Conservation (phyloP, 2,113 vertebrate species). For the Ursus arctos region DNA sequence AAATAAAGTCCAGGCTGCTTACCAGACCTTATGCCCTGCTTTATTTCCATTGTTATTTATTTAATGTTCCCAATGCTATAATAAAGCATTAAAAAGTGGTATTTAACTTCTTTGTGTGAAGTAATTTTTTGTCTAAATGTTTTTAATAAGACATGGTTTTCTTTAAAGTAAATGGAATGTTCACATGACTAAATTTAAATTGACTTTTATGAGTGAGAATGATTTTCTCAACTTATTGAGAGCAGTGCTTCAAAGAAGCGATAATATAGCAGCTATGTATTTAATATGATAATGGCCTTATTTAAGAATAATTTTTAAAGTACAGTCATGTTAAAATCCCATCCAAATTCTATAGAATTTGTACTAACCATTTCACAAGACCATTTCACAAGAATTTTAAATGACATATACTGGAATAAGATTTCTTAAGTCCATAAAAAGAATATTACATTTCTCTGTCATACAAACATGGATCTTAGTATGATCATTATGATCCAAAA, state of each 20-base stretch:
- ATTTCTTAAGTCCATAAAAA: slow-evolving; percentile 15
- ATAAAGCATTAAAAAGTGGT: slow-evolving; percentile 27
- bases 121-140: slow-evolving; percentile 53
- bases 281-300: slow-evolving; percentile 29
- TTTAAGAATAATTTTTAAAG: background rate
- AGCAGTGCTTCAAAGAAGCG: slow-evolving; percentile 40
- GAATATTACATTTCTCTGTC: background rate
- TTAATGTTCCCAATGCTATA: slow-evolving; percentile 5
- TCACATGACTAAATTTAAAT: slow-evolving; percentile 53
- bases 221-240: slow-evolving; percentile 43
- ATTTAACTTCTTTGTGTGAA: slow-evolving; percentile 53
- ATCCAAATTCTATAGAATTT: slow-evolving; percentile 46
- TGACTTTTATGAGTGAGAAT: slow-evolving; percentile 50
- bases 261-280: background rate
- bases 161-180: slow-evolving; percentile 47
- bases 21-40: background rate
- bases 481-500: background rate
- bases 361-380: background rate
- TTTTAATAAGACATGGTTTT: slow-evolving; percentile 43
- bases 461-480: background rate
- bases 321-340: background rate
- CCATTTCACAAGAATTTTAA: slow-evolving; percentile 1
- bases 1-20: slow-evolving; percentile 55
- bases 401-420: background rate
- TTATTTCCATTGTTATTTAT: slow-evolving; percentile 47